Base-by-base conservation (phyloP, 2,797 vertebrate genomes). In the Enteromius thamalakanensis region DNA sequence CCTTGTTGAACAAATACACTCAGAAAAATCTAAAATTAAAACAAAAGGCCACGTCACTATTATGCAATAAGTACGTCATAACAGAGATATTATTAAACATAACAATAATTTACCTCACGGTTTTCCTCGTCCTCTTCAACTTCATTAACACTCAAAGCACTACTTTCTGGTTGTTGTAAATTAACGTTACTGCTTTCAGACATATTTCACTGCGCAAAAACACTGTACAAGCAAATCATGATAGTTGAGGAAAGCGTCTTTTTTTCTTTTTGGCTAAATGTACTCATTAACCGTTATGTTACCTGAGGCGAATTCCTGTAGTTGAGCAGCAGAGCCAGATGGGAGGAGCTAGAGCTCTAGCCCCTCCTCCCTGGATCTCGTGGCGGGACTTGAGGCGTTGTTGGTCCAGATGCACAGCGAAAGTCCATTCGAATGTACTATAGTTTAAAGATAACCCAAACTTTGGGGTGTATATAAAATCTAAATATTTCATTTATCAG, bases 1-100 rank as follows among this genome's bases (percentile, higher is more conserved):
- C 95, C 95, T 11, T 94, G 91, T 55, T 96, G 94, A 86, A 94
- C 95, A 87, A 98, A 80, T 80, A 96, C 93, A 91, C 96, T 96
- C 86, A 98, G 88, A 81, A 97, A 95, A 83, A 95, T 92, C 95
- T 98, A 68, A 34, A 45, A 71, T 67, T 1, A 65, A 72, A n/a
- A 29, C n/a, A n/a, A 37, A 58, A 67, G 1, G 32, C 0, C 11
- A n/a, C 47, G 34, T 11, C 1, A 3, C 15, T 11, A 0, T 14
- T 17, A 23, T 23, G 26, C 1, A 26, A 76, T 6, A 34, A 37
- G 19, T 19, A 11, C 21, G 11, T 60, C 15, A 70, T 47, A 23
- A 71, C 2, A 7, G 11, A 34, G 11, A 53, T 26, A 19, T 26
- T 42, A 40, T n/a, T 12, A n/a, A 76, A 45, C 49, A n/a, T n/a